Percentiles rank a stretch among this genome's conserved stretches.
Conservation (phyloP, 2,113 vertebrate species). For the Paedocypris sp. region DNA sequence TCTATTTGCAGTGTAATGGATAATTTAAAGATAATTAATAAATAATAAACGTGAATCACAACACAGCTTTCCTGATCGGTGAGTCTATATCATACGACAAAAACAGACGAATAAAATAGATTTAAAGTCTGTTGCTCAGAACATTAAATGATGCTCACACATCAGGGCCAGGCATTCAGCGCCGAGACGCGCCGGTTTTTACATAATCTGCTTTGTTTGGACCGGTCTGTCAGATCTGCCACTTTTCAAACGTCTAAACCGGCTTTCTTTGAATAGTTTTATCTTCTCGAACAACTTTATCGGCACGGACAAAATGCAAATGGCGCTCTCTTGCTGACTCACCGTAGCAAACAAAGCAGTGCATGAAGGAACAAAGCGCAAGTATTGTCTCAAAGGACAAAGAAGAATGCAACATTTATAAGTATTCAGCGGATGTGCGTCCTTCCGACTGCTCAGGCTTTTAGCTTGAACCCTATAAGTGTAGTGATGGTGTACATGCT, state of each 20-base stretch:
- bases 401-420: conserved; percentile 34
- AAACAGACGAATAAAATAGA: too few species aligned
- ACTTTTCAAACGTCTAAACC: background rate
- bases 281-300: conserved; percentile 5
- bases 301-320: conserved; percentile 5
- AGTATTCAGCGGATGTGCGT: conserved; percentile 17
- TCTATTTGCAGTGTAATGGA: too few species aligned
- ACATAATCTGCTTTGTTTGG: conserved; percentile 1
- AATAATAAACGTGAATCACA: too few species aligned
- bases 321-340: conserved; percentile 3
- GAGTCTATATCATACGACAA: too few species aligned
- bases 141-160: background rate
- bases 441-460: conserved; percentile 25
- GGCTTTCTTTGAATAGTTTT: background rate
- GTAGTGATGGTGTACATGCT: conserved; percentile 11
- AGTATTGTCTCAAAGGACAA: conserved; percentile 26
- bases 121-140: too few species aligned
- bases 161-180: background rate
- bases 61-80: too few species aligned
- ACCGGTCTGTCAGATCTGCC: conserved; percentile 10
- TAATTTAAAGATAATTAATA: too few species aligned
- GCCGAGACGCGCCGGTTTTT: background rate
- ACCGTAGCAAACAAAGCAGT: conserved; percentile 21
- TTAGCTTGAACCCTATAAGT: conserved; percentile 18
- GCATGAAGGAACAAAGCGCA: conserved; percentile 15